Conservation (phyloP, 1,140 invertebrate species). For the Nasonia longicornis region DNA sequence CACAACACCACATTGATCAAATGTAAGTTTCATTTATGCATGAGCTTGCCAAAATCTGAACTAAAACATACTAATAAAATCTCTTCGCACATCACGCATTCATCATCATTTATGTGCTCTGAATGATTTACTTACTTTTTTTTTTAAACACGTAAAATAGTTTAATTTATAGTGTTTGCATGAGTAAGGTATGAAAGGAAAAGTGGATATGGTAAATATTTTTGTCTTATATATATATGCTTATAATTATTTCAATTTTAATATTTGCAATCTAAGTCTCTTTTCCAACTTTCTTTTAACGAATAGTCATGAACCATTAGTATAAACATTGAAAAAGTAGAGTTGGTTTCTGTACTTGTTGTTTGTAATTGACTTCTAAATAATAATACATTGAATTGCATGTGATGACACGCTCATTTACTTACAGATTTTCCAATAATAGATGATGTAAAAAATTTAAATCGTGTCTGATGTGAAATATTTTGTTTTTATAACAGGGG, state of each 20-base stretch:
- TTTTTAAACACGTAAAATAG: conserved; percentile 14
- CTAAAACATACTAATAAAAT: conserved; percentile 18
- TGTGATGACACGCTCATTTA: not conserved
- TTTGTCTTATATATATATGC: not conserved
- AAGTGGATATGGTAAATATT: conserved; percentile 30
- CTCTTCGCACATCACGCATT: not conserved
- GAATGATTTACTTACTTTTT: conserved; percentile 22
- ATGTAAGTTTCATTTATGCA: conserved; percentile 60
- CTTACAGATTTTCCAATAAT: not conserved
- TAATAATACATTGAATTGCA: not conserved
- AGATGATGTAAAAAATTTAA: conserved; percentile 3
- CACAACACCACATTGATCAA: conserved; percentile 55
- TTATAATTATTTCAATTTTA: not conserved
- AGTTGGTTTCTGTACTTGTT: not conserved
- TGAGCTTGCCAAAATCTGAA: conserved; percentile 19
- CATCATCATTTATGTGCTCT: conserved; percentile 11
- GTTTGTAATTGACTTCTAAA: not conserved
- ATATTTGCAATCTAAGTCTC: not conserved
- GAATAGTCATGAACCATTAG: too few species aligned
- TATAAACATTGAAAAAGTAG: too few species aligned
- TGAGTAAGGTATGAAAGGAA: conserved; percentile 21
- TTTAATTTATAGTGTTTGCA: conserved; percentile 29
- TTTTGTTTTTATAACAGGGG: conserved; percentile 75
- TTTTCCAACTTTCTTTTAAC: not conserved
- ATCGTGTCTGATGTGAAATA: not conserved